These are phyloP conservation scores for Saturnia japonica DNA, from an alignment of 2,888 invertebrate species.

Conservation along the genomic window DNA sequence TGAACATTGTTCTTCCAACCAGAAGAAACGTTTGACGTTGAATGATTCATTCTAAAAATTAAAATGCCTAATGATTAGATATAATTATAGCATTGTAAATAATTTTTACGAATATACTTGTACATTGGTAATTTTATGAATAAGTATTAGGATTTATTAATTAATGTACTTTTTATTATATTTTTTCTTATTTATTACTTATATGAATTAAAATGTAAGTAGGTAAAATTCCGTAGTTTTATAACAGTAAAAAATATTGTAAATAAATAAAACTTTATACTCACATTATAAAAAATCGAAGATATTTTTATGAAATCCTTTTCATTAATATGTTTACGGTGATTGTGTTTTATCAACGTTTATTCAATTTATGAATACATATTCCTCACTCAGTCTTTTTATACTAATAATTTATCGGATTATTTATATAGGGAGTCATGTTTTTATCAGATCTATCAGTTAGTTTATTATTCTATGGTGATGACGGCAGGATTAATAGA, in stretches of 20 bases:
- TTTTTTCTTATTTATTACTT: too few relatives aligned
- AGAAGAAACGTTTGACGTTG: constrained; percentile 20
- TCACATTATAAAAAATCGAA: neutral
- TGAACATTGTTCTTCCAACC: constrained; percentile 8
- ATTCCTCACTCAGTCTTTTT: neutral
- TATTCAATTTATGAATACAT: constrained; percentile 3
- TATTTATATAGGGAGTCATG: constrained; percentile 4
- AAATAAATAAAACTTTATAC: neutral
- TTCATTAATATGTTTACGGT: neutral
- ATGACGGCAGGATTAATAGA: neutral
- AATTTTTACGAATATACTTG: neutral
- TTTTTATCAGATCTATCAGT: constrained; percentile 8
- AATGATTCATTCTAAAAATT: constrained; percentile 28
- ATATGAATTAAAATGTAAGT: too few relatives aligned
- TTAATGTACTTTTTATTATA: too few relatives aligned
- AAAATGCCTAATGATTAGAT: neutral
- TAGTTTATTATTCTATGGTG: neutral
- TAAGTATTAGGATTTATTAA: too few relatives aligned
- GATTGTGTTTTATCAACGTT: neutral
- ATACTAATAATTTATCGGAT: constrained; percentile 9
- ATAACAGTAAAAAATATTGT: too few relatives aligned
- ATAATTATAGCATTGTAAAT: neutral
- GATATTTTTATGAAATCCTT: neutral
- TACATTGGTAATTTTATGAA: neutral
- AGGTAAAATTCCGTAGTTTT: too few relatives aligned